Conservation (phyloP, 2,797 vertebrate genomes). For the Parauchenoglanis ngamensis region DNA sequence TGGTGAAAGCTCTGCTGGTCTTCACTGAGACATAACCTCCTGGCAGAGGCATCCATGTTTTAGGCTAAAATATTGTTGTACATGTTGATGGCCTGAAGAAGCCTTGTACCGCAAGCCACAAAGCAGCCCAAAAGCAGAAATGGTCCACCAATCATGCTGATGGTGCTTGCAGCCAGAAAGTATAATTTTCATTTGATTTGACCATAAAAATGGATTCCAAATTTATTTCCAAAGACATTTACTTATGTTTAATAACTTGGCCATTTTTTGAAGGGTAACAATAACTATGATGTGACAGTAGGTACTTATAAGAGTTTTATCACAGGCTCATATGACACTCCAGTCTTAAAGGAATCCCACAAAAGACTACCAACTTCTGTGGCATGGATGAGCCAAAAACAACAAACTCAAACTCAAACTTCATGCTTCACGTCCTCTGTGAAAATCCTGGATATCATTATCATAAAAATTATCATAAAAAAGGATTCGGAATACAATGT, state of each 20-base stretch:
- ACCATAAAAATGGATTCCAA: conserved; percentile 1
- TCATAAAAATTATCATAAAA: conserved; percentile 2
- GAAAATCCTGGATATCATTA: not conserved
- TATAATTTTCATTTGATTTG: not conserved
- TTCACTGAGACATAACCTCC: not conserved
- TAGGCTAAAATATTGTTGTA: not conserved
- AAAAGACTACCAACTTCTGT: not conserved
- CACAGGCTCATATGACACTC: not conserved
- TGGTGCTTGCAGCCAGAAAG: not conserved
- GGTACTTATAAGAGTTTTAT: not conserved
- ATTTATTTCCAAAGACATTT: not conserved
- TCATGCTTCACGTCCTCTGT: not conserved
- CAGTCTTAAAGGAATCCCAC: not conserved
- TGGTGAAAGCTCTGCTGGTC: not conserved
- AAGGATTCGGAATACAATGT: not conserved
- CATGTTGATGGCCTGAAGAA: not conserved
- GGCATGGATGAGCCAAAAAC: conserved; percentile 2
- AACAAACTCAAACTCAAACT: not conserved
- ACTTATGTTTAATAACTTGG: not conserved
- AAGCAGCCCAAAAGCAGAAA: not conserved
- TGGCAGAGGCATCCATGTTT: not conserved
- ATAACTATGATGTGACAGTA: not conserved
- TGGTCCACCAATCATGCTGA: not conserved
- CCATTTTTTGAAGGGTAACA: not conserved
- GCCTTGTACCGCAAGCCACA: not conserved